Evolutionary conservation across 2,113 vertebrate genomes (phyloP).

Genomic region (Ammodytes dubius): DNA sequence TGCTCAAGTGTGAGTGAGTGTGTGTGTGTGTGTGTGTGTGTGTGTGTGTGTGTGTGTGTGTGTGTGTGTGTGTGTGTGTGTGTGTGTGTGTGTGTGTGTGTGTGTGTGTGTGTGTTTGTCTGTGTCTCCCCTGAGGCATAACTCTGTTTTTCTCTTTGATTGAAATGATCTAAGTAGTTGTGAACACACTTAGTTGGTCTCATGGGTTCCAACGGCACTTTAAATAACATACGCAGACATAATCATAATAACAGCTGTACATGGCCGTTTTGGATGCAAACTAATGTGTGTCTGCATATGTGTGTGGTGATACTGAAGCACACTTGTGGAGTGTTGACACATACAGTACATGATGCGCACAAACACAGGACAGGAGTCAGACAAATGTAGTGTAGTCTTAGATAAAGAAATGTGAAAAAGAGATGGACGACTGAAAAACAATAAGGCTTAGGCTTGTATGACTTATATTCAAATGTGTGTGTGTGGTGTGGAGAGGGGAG

Average conservation of each 20-base stretch:
- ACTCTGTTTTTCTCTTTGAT: slow-evolving; percentile 50
- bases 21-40: slow-evolving; percentile 2
- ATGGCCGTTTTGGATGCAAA: slow-evolving; percentile 26
- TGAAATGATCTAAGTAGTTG: slow-evolving; percentile 63
- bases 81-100: slow-evolving; percentile 1
- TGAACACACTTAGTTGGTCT: slow-evolving; percentile 66
- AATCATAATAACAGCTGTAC: slow-evolving; percentile 69
- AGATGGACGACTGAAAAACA: neutral
- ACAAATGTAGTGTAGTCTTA: slow-evolving; percentile 24
- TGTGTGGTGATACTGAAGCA: slow-evolving; percentile 23
- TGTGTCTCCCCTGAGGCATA: slow-evolving; percentile 20
- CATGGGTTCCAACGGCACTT: slow-evolving; percentile 42
- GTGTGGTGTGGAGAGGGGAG: neutral
- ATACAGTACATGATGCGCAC: slow-evolving; percentile 26
- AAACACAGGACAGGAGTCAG: slow-evolving; percentile 33
- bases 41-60: neutral
- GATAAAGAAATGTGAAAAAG: neutral
- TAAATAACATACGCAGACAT: slow-evolving; percentile 44
- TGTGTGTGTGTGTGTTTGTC: slow-evolving; percentile 9
- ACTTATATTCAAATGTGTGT: no score
- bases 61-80: neutral
- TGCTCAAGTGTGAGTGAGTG: neutral
- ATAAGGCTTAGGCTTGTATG: neutral
- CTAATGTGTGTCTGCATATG: slow-evolving; percentile 34
- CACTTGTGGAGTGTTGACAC: slow-evolving; percentile 76